Conservation (phyloP, 2,888 invertebrate species). For the Lapara coniferarum region DNA sequence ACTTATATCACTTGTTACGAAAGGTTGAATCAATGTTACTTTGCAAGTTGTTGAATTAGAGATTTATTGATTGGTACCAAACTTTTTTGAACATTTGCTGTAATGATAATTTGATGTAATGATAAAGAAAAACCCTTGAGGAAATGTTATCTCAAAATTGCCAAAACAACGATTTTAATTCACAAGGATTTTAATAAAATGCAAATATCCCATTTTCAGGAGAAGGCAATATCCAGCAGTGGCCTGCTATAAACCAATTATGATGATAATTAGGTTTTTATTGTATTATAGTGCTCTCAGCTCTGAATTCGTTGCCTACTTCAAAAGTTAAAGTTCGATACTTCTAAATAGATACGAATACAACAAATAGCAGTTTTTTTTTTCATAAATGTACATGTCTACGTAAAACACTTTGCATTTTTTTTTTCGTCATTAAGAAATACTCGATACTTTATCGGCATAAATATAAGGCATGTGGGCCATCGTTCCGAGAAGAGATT, state of each 20-base stretch:
- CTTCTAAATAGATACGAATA: neutral
- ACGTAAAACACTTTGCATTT: neutral
- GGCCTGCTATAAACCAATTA: too few species aligned
- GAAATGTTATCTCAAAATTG: neutral
- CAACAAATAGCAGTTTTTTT: neutral
- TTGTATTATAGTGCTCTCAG: too few species aligned
- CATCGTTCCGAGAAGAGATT: conserved; percentile 29
- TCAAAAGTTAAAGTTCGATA: neutral
- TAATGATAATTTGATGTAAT: neutral
- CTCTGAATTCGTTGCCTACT: too few species aligned
- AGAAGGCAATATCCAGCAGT: too few species aligned
- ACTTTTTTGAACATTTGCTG: neutral
- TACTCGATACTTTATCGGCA: neutral
- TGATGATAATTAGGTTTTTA: too few species aligned
- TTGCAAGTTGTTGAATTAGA: too few species aligned
- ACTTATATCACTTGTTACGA: neutral
- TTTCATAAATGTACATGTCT: too few species aligned
- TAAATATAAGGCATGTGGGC: conserved; percentile 6
- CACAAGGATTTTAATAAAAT: too few species aligned
- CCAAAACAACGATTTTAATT: too few species aligned
- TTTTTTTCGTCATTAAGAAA: too few species aligned
- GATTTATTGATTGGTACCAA: neutral
- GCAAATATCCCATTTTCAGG: too few species aligned
- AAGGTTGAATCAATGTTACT: too few species aligned
- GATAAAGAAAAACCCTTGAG: neutral